Evolutionary conservation across 2,113 vertebrate genomes (phyloP), one percentile per base, ranked within the genome.

Genomic region (Chaenogobius annularis): DNA sequence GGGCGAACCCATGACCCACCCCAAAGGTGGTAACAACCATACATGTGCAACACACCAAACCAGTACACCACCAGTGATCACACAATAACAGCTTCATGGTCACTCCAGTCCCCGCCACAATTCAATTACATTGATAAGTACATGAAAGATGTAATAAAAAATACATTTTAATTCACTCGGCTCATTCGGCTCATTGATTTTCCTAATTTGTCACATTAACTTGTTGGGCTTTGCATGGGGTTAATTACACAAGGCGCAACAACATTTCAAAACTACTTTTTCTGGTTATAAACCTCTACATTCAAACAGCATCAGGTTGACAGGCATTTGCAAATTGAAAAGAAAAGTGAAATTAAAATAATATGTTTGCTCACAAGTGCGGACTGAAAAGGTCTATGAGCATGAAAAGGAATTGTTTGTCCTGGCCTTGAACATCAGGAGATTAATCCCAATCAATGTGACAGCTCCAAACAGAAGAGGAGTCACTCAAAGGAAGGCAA

Each of bases 211-310:
- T 56, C 1, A 3, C 5, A 56, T 26, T 23, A 1, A 26, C 11
- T 26, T 26, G 3, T 15, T 14, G 4, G 6, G 22, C 23, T 58
- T 26, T 12, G 23, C 10, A 26, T 6, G 46, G 11, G 66, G 64
- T 10, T 50, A 67, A 74, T 75, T 55, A 80, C 63, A 74, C 62
- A 15, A 74, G 73, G 61, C 44, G 65, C 14, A 22, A 50, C 17
- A 43, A 46, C 58, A 59, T 46, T 19, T 14, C 35, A 19, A n/a
- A 43, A 46, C 63, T 15, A 47, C 22, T 58, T 26, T 6, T 58
- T 26, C 55, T 23, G n/a, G 1, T n/a, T 22, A n/a, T 64, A 43
- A 46, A 66, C 8, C 7, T 66, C 1, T 20, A 47, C 10, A 47
- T 47, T 44, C 43, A 26, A 46, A 66, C 43, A 26, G 43, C 4